Conservation (phyloP, 2,113 vertebrate genomes). For the Alaudala cheleensis region DNA sequence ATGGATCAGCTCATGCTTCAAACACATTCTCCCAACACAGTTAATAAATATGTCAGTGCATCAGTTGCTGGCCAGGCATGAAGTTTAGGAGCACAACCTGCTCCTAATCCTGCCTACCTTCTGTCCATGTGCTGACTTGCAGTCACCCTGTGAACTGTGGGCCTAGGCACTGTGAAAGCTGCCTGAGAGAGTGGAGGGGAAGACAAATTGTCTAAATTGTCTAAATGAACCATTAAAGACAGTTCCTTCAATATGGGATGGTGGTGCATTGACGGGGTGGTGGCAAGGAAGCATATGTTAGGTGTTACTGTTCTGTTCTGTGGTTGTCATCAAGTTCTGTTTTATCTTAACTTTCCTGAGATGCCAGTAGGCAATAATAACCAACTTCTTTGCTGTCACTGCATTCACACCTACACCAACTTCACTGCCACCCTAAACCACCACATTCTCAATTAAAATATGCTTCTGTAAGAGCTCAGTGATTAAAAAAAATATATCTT, state of each 20-base stretch:
- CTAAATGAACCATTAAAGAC: not conserved
- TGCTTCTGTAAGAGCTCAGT: not conserved
- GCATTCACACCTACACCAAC: conserved; percentile 26
- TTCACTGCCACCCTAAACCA: not conserved
- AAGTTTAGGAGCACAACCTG: not conserved
- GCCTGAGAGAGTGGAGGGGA: not conserved
- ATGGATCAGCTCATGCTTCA: not conserved
- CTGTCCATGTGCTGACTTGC: not conserved
- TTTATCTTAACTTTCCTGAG: conserved; percentile 5
- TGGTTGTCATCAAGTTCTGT: conserved; percentile 11
- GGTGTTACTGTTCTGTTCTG: conserved; percentile 18
- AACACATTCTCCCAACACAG: not conserved
- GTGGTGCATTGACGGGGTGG: not conserved
- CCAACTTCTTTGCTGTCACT: conserved; percentile 10
- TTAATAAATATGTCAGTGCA: not conserved
- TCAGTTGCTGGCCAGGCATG: not conserved
- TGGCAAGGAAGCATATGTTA: conserved; percentile 19
- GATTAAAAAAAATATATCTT: not conserved
- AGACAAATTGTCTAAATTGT: not conserved
- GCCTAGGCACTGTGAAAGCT: not conserved
- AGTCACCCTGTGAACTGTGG: not conserved
- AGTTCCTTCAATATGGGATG: not conserved
- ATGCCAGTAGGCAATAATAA: conserved; percentile 12
- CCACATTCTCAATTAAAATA: conserved; percentile 10
- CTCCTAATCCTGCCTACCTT: not conserved